These are phyloP conservation scores for Pachycephala philippinensis DNA, from an alignment of 2,113 vertebrate species.

Conservation along the genomic window DNA sequence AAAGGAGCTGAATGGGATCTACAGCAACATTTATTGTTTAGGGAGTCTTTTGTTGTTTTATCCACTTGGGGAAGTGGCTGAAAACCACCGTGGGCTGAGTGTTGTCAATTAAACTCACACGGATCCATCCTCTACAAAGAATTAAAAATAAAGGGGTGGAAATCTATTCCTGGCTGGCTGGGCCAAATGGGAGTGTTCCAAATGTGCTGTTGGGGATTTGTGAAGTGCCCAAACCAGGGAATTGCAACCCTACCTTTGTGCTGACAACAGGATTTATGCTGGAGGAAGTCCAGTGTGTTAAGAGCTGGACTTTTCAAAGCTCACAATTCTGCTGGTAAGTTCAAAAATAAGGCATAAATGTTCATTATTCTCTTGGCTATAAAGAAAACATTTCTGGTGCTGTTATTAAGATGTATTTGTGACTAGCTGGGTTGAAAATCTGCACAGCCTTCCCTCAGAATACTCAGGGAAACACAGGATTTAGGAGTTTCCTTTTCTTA, in stretches of 20 bases:
- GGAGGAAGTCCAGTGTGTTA: not conserved
- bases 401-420: not conserved
- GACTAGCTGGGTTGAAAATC: not conserved
- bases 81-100: not conserved
- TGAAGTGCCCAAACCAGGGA: not conserved
- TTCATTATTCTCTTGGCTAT: not conserved
- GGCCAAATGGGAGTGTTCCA: not conserved
- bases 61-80: not conserved
- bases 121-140: not conserved
- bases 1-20: not conserved
- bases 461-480: not conserved
- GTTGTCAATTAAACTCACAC: not conserved
- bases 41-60: not conserved
- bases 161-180: not conserved
- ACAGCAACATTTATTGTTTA: not conserved
- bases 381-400: not conserved
- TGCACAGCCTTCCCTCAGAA: not conserved
- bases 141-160: not conserved
- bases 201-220: not conserved
- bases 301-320: not conserved
- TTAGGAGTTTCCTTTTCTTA: constrained; percentile 1
- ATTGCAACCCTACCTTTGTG: not conserved
- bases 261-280: constrained; percentile 4
- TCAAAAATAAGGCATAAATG: not conserved
- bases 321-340: not conserved